Evolutionary conservation across 1,140 invertebrate species (phyloP).

Genomic region (Drosophila parabipectinata): DNA sequence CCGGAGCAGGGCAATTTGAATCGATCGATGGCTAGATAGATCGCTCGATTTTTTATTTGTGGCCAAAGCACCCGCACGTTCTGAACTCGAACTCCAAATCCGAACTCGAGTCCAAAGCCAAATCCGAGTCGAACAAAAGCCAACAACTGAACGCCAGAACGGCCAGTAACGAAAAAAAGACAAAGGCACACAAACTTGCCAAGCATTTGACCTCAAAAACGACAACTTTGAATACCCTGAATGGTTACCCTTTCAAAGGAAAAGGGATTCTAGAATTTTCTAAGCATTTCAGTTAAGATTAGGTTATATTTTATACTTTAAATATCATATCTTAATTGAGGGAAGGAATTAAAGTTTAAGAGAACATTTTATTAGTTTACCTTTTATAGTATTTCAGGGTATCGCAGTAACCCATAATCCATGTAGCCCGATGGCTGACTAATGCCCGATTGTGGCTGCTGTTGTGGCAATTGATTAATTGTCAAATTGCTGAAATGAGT

Average conservation of each 20-base stretch:
- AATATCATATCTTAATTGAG: too few relatives aligned
- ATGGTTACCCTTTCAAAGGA: constrained; percentile 15
- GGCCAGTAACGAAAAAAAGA: constrained; percentile 19
- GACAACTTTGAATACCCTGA: constrained; percentile 27
- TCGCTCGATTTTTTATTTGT: constrained; percentile 57
- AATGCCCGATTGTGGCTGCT: constrained; percentile 61
- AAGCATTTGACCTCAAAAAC: constrained; percentile 55
- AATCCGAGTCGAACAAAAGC: constrained; percentile 37
- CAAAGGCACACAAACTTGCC: constrained; percentile 42
- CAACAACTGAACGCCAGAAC: constrained; percentile 15
- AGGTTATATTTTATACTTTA: background rate
- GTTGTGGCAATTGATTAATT: constrained; percentile 77
- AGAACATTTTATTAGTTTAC: background rate
- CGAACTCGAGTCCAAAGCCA: background rate
- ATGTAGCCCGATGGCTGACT: constrained; percentile 56
- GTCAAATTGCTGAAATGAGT: constrained; percentile 82
- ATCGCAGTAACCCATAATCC: background rate
- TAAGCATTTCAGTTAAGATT: background rate
- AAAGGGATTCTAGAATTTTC: background rate
- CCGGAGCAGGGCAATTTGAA: constrained; percentile 24
- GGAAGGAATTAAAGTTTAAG: too few relatives aligned
- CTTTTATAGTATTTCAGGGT: background rate
- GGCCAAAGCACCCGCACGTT: constrained; percentile 64
- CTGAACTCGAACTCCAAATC: constrained; percentile 59
- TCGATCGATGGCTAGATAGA: constrained; percentile 52